phyloP scores from a whole-genome alignment of 2,113 vertebrate genomes.

The Elachura formosa region DNA sequence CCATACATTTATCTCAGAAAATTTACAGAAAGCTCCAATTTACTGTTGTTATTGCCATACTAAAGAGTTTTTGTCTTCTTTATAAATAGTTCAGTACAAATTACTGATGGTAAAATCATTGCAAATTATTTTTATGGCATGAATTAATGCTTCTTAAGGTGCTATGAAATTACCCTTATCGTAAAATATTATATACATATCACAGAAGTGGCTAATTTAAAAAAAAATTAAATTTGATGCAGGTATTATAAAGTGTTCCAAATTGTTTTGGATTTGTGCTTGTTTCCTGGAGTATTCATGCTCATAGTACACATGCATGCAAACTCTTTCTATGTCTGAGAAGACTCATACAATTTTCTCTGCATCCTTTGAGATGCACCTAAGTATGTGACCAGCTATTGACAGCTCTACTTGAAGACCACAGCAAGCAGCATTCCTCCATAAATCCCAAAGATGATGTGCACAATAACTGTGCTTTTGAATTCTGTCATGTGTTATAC shows the following conservation, averaged over 20 bases:
- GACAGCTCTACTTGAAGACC: not conserved
- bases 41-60: not conserved
- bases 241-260: not conserved
- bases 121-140: not conserved
- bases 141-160: slow-evolving; percentile 27
- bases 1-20: slow-evolving; percentile 25
- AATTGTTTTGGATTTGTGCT: not conserved
- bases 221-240: slow-evolving; percentile 5
- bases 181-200: not conserved
- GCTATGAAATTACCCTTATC: slow-evolving; percentile 31
- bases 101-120: slow-evolving; percentile 4
- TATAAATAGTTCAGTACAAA: slow-evolving; percentile 10
- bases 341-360: not conserved
- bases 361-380: not conserved
- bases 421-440: not conserved
- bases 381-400: not conserved
- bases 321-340: not conserved
- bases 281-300: not conserved
- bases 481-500: not conserved
- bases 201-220: slow-evolving; percentile 26
- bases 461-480: not conserved
- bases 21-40: slow-evolving; percentile 5
- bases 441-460: not conserved
- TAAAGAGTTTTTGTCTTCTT: not conserved
- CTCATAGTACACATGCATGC: not conserved